These are phyloP conservation scores for Acleris cristana DNA, from an alignment of 2,888 invertebrate genomes.

Conservation along the genomic window DNA sequence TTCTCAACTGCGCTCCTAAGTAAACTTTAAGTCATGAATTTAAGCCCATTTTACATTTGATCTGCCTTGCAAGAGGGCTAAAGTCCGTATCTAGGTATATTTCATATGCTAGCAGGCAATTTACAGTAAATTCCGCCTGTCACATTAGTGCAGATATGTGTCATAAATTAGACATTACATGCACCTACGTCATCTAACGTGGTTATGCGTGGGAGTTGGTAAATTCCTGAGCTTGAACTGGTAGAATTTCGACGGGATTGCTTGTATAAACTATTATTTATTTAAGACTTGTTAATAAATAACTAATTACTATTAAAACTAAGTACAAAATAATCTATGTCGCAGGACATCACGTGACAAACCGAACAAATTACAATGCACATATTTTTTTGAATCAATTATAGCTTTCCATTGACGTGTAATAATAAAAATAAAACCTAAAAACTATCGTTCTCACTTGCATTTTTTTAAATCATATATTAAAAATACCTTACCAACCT, in stretches of 20 bases:
- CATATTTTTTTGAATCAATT: no score
- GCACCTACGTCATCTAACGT: slow-evolving; percentile 25
- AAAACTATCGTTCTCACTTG: no score
- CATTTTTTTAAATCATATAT: neutral
- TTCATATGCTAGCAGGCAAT: slow-evolving; percentile 12
- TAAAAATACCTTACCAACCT: no score
- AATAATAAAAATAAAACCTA: no score
- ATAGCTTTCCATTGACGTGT: neutral
- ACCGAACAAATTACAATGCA: no score
- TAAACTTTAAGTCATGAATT: neutral
- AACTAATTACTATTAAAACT: no score
- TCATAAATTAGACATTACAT: slow-evolving; percentile 34
- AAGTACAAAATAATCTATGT: no score
- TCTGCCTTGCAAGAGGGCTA: neutral
- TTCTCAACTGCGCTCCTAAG: neutral
- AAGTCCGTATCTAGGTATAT: slow-evolving; percentile 2
- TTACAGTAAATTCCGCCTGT: slow-evolving; percentile 22
- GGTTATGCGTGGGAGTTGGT: slow-evolving; percentile 10
- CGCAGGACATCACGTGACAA: no score
- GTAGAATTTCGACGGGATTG: slow-evolving; percentile 6
- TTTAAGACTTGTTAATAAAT: no score
- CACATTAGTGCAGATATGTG: slow-evolving; percentile 30
- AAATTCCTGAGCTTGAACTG: slow-evolving; percentile 1
- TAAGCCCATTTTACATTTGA: slow-evolving; percentile 1
- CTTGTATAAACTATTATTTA: no score